phyloP scores from a whole-genome alignment of 2,888 invertebrate species.

The Tupiocoris notatus region DNA sequence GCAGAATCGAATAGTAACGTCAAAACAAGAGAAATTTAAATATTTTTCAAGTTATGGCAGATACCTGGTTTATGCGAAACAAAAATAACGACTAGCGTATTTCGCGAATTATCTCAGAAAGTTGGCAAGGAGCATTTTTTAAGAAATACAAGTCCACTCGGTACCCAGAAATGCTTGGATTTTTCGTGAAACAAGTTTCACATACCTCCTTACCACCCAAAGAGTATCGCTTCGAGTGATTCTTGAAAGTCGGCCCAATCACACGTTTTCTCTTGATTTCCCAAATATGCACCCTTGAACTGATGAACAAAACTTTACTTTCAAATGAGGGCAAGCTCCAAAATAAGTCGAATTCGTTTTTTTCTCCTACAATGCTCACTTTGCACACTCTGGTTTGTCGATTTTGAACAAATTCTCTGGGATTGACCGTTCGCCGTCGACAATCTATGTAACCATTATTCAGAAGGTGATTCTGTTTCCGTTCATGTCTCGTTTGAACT shows the following conservation, averaged over 20 bases:
- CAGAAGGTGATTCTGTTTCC: slow-evolving; percentile 4
- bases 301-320: neutral
- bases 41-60: too few species aligned
- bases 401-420: slow-evolving; percentile 3
- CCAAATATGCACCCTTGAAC: neutral
- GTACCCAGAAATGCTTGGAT: neutral
- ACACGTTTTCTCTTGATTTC: neutral
- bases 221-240: neutral
- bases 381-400: too few species aligned
- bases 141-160: neutral
- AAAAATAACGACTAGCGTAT: too few species aligned
- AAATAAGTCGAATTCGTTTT: slow-evolving; percentile 9
- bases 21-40: too few species aligned
- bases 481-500: neutral
- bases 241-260: neutral
- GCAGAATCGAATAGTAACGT: too few species aligned
- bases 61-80: too few species aligned
- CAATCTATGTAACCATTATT: neutral
- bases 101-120: too few species aligned
- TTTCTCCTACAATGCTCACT: too few species aligned
- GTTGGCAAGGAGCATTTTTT: neutral
- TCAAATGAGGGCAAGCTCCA: neutral
- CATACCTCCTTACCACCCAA: neutral
- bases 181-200: neutral
- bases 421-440: neutral